Percentiles rank a stretch among this genome's conserved stretches.
phyloP scores from a whole-genome alignment of 1,140 invertebrate genomes.

The Scylla paramamosain region DNA sequence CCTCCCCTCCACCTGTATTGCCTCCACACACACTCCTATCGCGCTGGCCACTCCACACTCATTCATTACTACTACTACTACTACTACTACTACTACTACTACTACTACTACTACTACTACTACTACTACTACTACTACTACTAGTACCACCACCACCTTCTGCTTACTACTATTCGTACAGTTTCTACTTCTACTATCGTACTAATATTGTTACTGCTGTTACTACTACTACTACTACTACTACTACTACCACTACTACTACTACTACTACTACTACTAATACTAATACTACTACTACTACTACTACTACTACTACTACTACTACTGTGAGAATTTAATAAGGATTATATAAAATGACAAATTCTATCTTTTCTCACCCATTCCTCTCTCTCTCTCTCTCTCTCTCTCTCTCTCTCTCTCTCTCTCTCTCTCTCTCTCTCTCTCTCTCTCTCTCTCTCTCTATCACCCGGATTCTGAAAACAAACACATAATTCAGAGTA shows the following conservation, averaged over 20 bases:
- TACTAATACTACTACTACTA: background rate
- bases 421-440: background rate
- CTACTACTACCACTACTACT: background rate
- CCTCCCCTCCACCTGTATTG: background rate
- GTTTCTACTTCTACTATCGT: too few species aligned
- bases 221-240: conserved; percentile 11
- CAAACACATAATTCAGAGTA: background rate
- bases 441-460: background rate
- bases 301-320: background rate
- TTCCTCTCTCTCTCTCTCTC: too few species aligned
- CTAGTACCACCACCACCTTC: background rate
- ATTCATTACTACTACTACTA: background rate
- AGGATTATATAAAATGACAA: too few species aligned
- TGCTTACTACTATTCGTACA: background rate
- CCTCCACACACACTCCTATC: background rate
- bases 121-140: background rate
- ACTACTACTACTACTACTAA: background rate
- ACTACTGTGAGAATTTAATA: background rate
- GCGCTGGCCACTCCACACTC: too few species aligned
- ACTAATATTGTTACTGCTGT: background rate
- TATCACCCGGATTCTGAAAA: background rate
- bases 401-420: too few species aligned
- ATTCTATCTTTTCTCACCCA: too few species aligned
- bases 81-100: conserved; percentile 21
- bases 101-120: conserved; percentile 22